Percentiles rank a stretch among this genome's conserved stretches.
phyloP scores from a whole-genome alignment of 2,888 invertebrate genomes.

The Stenolophus ochropezus region DNA sequence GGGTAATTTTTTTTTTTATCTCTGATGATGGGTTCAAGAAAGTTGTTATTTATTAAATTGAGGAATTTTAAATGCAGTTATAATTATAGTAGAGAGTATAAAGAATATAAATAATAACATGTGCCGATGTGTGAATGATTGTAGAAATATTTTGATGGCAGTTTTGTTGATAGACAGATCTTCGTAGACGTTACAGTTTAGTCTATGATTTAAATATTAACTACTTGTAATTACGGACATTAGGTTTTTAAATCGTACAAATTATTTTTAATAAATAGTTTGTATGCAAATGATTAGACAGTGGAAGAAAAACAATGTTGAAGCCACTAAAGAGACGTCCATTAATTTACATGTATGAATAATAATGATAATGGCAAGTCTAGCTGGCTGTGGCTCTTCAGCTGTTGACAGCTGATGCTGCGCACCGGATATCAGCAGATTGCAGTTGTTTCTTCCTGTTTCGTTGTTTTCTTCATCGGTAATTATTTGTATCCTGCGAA shows the following conservation, averaged over 20 bases:
- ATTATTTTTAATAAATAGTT: not conserved
- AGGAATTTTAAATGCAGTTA: no score
- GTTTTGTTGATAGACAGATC: no score
- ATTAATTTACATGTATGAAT: conserved; percentile 29
- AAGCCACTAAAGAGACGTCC: conserved; percentile 21
- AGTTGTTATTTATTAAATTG: no score
- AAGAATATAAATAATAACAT: no score
- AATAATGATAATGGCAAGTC: conserved; percentile 27
- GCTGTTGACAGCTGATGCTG: conserved; percentile 19
- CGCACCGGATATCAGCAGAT: conserved; percentile 2
- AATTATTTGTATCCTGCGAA: not conserved
- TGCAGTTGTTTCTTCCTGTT: conserved; percentile 22
- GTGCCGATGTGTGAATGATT: no score
- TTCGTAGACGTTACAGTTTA: not conserved
- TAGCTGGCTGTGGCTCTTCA: not conserved
- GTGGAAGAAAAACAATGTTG: not conserved
- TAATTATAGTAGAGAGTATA: no score
- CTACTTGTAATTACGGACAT: not conserved
- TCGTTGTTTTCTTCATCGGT: not conserved
- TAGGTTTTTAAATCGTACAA: not conserved
- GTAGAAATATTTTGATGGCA: no score
- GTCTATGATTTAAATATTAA: not conserved
- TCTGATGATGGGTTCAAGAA: no score
- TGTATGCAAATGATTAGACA: not conserved
- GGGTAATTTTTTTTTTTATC: no score